Evolutionary conservation across 2,797 vertebrate species (phyloP).

Genomic region (Octomys mimax): DNA sequence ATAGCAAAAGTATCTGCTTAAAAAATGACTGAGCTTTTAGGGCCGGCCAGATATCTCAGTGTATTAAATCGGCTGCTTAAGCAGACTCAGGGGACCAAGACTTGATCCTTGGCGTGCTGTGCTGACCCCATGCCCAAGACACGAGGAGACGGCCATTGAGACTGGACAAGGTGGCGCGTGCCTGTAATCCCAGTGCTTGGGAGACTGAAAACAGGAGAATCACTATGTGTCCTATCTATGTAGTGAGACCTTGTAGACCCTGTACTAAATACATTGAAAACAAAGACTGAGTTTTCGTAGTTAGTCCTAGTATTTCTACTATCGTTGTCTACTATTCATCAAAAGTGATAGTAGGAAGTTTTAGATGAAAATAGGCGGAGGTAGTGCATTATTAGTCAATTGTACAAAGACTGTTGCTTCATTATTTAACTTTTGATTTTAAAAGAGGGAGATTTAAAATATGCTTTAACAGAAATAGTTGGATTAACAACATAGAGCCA

Average conservation of each 20-base stretch:
- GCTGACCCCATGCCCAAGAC: too few relatives aligned
- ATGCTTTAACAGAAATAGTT: neutral
- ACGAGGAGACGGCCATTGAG: too few relatives aligned
- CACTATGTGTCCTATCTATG: too few relatives aligned
- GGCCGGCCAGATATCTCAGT: too few relatives aligned
- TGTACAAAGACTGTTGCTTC: neutral
- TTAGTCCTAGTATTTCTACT: slow-evolving; percentile 25
- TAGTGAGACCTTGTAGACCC: too few relatives aligned
- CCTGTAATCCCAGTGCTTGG: too few relatives aligned
- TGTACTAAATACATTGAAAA: neutral
- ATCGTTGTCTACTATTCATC: neutral
- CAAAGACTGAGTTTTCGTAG: slow-evolving; percentile 12
- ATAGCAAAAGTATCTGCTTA: neutral
- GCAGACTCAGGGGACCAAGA: too few relatives aligned
- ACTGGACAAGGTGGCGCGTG: too few relatives aligned
- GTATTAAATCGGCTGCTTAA: too few relatives aligned
- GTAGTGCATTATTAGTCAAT: neutral
- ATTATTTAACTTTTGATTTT: neutral
- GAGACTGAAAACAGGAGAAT: too few relatives aligned
- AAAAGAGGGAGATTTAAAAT: slow-evolving; percentile 5
- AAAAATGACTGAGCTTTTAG: slow-evolving; percentile 16
- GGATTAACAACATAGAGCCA: neutral
- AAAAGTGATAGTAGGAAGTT: neutral
- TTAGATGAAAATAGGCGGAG: neutral
- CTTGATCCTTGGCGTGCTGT: too few relatives aligned